Evolutionary conservation across 2,888 invertebrate genomes (phyloP).

Genomic region (Pyrocoelia pectoralis): DNA sequence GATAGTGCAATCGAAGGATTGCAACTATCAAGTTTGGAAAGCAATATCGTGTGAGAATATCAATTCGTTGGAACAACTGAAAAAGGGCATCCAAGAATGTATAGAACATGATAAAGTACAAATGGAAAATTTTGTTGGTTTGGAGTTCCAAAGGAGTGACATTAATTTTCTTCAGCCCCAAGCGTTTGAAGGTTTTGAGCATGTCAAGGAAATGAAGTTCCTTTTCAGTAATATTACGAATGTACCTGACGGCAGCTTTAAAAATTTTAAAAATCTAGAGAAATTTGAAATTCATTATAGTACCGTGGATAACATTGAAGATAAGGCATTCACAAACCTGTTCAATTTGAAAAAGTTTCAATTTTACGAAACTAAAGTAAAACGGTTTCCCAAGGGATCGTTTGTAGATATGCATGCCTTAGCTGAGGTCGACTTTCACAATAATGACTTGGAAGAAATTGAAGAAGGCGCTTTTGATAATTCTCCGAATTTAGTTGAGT

Average conservation of each 20-base stretch:
- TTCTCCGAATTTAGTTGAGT: too few species aligned
- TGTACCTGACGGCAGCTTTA: neutral
- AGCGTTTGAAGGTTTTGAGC: neutral
- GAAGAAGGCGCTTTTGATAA: too few species aligned
- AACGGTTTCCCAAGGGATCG: too few species aligned
- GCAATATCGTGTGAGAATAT: neutral
- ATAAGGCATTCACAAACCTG: neutral
- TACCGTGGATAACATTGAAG: neutral
- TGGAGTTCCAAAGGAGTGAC: neutral
- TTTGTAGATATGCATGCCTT: too few species aligned
- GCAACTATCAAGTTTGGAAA: neutral
- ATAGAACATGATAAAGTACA: neutral
- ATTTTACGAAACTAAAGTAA: neutral
- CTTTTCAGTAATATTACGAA: neutral
- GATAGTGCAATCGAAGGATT: neutral
- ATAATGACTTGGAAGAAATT: too few species aligned
- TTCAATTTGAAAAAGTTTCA: neutral
- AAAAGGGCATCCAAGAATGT: neutral
- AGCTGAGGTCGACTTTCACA: too few species aligned
- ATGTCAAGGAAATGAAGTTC: neutral
- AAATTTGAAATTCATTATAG: neutral
- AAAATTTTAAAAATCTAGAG: neutral
- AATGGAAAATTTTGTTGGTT: neutral
- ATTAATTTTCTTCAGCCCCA: neutral
- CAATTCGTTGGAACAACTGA: neutral